A percentile compares a stretch with the other conserved stretches of the same genome.
Conservation (phyloP, 2,797 vertebrate species). For the Mormyrops boulengeri region DNA sequence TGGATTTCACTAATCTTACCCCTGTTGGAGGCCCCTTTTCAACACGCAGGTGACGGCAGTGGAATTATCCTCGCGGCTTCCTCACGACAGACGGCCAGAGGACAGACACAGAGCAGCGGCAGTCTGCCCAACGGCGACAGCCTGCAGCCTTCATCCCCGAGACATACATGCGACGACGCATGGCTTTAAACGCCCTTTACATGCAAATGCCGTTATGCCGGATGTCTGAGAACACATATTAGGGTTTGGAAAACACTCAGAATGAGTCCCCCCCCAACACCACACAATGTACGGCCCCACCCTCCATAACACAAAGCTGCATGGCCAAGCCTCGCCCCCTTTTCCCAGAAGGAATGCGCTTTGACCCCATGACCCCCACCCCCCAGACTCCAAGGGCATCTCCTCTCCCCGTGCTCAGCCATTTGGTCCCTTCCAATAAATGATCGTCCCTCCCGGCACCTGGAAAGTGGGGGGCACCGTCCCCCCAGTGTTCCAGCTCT, state of each 20-base stretch:
- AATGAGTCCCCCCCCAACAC: not conserved
- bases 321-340: constrained; percentile 28
- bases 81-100: not conserved
- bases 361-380: constrained; percentile 54
- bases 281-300: not conserved
- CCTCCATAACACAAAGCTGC: constrained; percentile 6
- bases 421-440: constrained; percentile 68
- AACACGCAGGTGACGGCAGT: not conserved
- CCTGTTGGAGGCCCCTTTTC: not conserved
- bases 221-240: not conserved
- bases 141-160: not conserved
- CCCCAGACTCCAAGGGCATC: constrained; percentile 62
- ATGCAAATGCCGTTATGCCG: not conserved
- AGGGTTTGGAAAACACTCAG: not conserved
- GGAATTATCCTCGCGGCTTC: not conserved
- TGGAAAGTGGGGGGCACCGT: constrained; percentile 34
- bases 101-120: not conserved
- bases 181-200: not conserved
- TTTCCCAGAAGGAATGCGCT: constrained; percentile 50
- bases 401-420: constrained; percentile 46
- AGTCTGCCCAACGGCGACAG: not conserved
- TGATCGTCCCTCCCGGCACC: constrained; percentile 47
- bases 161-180: not conserved
- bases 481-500: constrained; percentile 40
- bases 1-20: not conserved